Percentiles rank a stretch among this genome's conserved stretches.
Evolutionary conservation across 2,797 vertebrate species (phyloP).

Genomic region (Takifugu rubripes): DNA sequence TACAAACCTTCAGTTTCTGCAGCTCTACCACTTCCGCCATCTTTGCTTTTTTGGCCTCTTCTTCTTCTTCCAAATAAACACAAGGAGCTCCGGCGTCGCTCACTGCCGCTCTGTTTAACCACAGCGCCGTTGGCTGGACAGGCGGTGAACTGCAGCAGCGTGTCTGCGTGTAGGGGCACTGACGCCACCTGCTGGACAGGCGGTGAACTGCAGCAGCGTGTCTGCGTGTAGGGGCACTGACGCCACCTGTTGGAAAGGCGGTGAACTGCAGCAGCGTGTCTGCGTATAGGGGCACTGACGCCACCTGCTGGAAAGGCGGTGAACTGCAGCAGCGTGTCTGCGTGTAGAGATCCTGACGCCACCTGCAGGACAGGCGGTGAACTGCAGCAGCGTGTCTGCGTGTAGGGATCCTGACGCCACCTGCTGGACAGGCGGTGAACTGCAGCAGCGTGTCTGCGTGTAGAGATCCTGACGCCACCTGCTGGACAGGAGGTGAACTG

Average conservation of each 20-base stretch:
- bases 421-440: too few species aligned
- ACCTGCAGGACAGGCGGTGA: neutral
- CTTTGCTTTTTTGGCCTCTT: constrained; percentile 62
- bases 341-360: neutral
- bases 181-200: neutral
- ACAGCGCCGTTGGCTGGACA: constrained; percentile 33
- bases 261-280: constrained; percentile 1
- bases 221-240: neutral
- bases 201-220: neutral
- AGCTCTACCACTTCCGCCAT: constrained; percentile 74
- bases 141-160: neutral
- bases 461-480: too few species aligned
- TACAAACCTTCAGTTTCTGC: constrained; percentile 72
- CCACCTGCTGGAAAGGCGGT: neutral
- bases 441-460: too few species aligned
- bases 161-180: neutral
- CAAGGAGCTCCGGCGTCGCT: constrained; percentile 21
- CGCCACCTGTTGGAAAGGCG: neutral
- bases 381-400: too few species aligned
- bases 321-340: constrained; percentile 5
- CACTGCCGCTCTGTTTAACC: fast-evolving
- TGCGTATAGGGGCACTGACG: neutral
- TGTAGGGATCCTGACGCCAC: too few species aligned
- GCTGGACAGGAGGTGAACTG: neutral
- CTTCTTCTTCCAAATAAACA: constrained; percentile 59